These are phyloP conservation scores for Drosophila koepferae DNA, from an alignment of 2,888 invertebrate species.

Conservation along the genomic window DNA sequence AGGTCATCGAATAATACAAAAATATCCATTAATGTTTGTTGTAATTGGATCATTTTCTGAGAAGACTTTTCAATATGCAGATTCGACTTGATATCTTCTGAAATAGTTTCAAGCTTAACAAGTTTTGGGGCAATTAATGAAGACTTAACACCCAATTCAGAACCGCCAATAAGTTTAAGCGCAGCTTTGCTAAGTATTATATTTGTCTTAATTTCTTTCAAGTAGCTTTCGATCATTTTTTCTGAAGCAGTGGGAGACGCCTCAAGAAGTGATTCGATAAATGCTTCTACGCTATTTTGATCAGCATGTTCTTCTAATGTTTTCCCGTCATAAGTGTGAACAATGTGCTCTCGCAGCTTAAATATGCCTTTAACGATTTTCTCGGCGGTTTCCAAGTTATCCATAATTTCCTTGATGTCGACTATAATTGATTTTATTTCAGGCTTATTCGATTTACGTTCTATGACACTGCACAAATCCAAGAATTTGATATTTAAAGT, in stretches of 20 bases:
- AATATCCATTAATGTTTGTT: constrained; percentile 80
- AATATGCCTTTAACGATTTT: constrained; percentile 70
- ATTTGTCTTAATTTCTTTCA: constrained; percentile 57
- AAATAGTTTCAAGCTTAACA: constrained; percentile 50
- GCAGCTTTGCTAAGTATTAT: constrained; percentile 42
- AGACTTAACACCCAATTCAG: constrained; percentile 44
- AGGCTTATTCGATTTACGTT: neutral
- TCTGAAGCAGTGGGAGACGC: constrained; percentile 46
- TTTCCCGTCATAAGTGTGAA: constrained; percentile 81
- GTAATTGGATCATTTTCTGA: constrained; percentile 75
- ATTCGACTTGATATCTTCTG: constrained; percentile 42
- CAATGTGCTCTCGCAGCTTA: constrained; percentile 78
- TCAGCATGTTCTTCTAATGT: constrained; percentile 38
- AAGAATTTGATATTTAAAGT: constrained; percentile 29
- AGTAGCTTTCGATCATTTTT: constrained; percentile 34
- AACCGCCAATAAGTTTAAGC: constrained; percentile 44
- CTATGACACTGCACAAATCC: constrained; percentile 12
- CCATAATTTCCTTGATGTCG: constrained; percentile 42
- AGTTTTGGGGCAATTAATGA: constrained; percentile 54
- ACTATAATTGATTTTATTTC: constrained; percentile 18
- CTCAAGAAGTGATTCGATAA: constrained; percentile 53
- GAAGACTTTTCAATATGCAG: constrained; percentile 69
- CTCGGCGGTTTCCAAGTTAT: constrained; percentile 45
- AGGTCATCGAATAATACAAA: constrained; percentile 79
- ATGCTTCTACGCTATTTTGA: constrained; percentile 44